phyloP scores from a whole-genome alignment of 2,888 invertebrate genomes.

The Tipula helvola region DNA sequence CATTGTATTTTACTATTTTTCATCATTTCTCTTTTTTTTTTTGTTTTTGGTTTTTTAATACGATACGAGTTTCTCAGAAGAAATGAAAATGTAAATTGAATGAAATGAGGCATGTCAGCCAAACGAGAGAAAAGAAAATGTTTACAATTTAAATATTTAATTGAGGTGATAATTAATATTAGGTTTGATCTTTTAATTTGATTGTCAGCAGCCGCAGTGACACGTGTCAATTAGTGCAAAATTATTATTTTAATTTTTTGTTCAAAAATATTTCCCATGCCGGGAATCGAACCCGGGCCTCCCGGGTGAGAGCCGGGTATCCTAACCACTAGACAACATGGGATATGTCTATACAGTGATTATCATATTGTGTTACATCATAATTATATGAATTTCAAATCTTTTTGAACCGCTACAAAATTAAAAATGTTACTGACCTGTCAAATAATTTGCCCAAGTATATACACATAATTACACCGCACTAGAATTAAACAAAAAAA shows the following conservation, averaged over 20 bases:
- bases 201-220: not conserved
- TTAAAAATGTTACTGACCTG: not conserved
- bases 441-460: not conserved
- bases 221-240: not conserved
- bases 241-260: too few species aligned
- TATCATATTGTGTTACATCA: too few species aligned
- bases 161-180: not conserved
- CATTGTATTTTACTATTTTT: not conserved
- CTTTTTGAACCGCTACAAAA: not conserved
- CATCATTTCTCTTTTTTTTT: not conserved
- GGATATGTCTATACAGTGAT: not conserved
- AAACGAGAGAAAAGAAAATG: not conserved
- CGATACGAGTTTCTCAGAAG: not conserved
- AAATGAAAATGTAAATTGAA: not conserved
- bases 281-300: slow-evolving; percentile 11
- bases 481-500: not conserved
- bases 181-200: not conserved
- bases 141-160: not conserved
- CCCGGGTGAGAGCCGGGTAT: slow-evolving; percentile 6
- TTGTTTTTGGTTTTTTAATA: not conserved
- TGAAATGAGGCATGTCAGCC: not conserved
- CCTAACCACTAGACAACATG: slow-evolving; percentile 11
- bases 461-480: not conserved
- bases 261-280: not conserved
- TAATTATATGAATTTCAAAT: too few species aligned